phyloP scores from a whole-genome alignment of 2,888 invertebrate species.

The Agrochola circellaris region DNA sequence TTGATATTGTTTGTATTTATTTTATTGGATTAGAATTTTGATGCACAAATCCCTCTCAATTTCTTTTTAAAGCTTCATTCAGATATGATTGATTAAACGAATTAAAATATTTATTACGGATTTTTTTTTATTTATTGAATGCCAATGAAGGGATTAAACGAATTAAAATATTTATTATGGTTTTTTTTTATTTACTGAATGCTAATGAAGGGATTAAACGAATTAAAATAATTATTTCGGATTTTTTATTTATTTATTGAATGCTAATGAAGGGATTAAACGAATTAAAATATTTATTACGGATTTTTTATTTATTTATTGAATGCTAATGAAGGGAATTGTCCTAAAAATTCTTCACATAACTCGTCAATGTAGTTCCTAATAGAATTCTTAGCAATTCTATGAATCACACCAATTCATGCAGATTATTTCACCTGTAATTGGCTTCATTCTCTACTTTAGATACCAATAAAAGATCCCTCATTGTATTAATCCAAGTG shows the following conservation, averaged over 20 bases:
- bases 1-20: conserved; percentile 44
- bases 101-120: neutral
- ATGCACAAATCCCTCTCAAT: neutral
- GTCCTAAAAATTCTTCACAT: neutral
- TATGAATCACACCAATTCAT: conserved; percentile 23
- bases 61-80: neutral
- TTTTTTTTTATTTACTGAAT: neutral
- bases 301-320: neutral
- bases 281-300: neutral
- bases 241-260: neutral
- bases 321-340: neutral
- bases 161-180: neutral
- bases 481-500: neutral
- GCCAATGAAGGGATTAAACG: neutral
- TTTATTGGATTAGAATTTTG: conserved; percentile 11
- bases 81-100: neutral
- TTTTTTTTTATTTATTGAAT: neutral
- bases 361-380: neutral
- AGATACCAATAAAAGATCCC: neutral
- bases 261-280: no score
- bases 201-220: no score
- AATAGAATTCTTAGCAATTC: conserved; percentile 10
- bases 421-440: neutral
- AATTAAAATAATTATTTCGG: neutral
- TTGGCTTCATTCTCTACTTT: conserved; percentile 7